phyloP scores from a whole-genome alignment of 2,113 vertebrate genomes.

The Dasyurus viverrinus region DNA sequence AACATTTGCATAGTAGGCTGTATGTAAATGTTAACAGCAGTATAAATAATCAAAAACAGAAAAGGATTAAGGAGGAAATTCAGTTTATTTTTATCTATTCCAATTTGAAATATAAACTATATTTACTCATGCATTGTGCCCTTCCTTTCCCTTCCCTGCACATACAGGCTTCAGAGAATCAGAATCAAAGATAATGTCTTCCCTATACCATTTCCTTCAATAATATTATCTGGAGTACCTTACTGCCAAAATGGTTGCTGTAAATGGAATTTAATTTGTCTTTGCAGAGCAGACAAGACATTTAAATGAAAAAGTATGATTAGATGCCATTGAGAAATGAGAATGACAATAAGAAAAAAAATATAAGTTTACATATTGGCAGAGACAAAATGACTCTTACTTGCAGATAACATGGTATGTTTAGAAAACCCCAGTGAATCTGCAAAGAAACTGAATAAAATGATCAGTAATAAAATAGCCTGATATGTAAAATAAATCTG shows the following conservation, averaged over 20 bases:
- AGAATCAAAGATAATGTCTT: too few species aligned
- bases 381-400: neutral
- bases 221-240: neutral
- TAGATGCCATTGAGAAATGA: neutral
- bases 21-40: neutral
- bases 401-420: neutral
- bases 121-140: neutral
- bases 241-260: neutral
- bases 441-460: neutral
- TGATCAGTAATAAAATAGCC: neutral
- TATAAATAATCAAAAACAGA: neutral
- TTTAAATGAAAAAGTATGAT: neutral
- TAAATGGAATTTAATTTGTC: neutral
- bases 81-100: neutral
- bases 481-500: neutral
- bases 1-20: neutral
- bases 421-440: neutral
- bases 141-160: neutral
- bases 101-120: neutral
- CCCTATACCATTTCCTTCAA: too few species aligned
- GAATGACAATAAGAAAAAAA: neutral
- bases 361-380: neutral
- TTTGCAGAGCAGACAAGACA: neutral
- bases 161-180: neutral
- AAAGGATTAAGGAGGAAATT: neutral